Percentiles rank a stretch among this genome's conserved stretches.
Conservation (phyloP, 1,140 invertebrate species). For the Anoplophora glabripennis region DNA sequence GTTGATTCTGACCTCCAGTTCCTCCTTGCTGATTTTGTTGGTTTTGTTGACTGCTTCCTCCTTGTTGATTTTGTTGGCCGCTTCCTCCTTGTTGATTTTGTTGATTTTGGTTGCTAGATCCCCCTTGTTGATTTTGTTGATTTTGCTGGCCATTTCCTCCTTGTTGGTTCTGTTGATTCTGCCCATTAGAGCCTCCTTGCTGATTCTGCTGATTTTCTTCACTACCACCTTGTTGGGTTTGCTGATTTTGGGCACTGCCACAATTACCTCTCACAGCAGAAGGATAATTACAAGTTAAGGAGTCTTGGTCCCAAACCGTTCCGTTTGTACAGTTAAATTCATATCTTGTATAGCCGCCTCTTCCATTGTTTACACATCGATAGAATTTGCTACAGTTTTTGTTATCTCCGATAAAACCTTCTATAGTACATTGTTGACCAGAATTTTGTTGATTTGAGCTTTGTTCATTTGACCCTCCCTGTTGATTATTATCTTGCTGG, state of each 20-base stretch:
- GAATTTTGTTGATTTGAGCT: not conserved
- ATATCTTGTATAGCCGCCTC: slow-evolving; percentile 56
- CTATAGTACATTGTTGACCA: slow-evolving; percentile 47
- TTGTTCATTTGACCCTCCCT: not conserved
- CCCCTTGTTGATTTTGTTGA: slow-evolving; percentile 11
- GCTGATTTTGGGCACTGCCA: slow-evolving; percentile 2
- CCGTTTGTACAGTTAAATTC: slow-evolving; percentile 67
- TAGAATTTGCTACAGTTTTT: slow-evolving; percentile 75
- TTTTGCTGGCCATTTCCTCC: slow-evolving; percentile 6
- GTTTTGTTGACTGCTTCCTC: not conserved
- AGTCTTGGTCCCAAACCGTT: slow-evolving; percentile 69
- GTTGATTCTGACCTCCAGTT: slow-evolving; percentile 5
- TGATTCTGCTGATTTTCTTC: slow-evolving; percentile 21
- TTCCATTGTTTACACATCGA: slow-evolving; percentile 62
- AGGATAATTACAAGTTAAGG: slow-evolving; percentile 60
- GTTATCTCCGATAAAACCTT: slow-evolving; percentile 68
- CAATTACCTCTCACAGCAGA: slow-evolving; percentile 13
- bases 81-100: slow-evolving; percentile 8
- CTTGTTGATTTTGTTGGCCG: slow-evolving; percentile 4
- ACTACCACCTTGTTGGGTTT: slow-evolving; percentile 19
- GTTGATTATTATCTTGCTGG: not conserved
- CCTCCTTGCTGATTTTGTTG: slow-evolving; percentile 13
- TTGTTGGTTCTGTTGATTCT: slow-evolving; percentile 20
- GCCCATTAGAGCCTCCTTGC: slow-evolving; percentile 22
- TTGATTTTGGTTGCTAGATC: slow-evolving; percentile 7